phyloP scores from a whole-genome alignment of 2,797 vertebrate genomes.

The Sebastes nivosus region DNA sequence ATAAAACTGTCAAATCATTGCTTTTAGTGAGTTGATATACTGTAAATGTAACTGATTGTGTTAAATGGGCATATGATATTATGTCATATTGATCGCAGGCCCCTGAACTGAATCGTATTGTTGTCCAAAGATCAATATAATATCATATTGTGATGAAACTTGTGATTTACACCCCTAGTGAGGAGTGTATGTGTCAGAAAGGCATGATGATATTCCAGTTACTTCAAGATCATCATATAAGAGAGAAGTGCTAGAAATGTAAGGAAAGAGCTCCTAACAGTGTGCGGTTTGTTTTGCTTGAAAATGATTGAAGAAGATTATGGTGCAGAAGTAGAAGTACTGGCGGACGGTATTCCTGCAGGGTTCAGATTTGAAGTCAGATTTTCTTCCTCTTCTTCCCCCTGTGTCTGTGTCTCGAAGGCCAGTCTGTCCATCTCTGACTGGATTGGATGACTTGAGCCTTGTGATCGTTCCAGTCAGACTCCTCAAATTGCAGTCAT shows the following conservation, averaged over 20 bases:
- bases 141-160: too few species aligned
- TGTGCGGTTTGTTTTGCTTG: neutral
- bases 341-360: neutral
- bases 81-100: too few species aligned
- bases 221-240: conserved; percentile 16
- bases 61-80: too few species aligned
- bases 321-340: neutral
- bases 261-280: neutral
- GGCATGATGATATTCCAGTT: conserved; percentile 6
- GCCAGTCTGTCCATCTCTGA: neutral
- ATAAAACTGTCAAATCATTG: too few species aligned
- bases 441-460: neutral
- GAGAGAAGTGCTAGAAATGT: neutral
- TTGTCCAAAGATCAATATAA: too few species aligned
- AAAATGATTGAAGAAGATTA: neutral
- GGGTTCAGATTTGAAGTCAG: neutral
- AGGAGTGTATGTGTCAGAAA: neutral
- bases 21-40: too few species aligned
- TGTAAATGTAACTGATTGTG: too few species aligned
- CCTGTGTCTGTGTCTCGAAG: neutral
- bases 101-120: too few species aligned
- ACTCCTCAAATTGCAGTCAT: conserved; percentile 6
- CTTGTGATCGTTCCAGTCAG: conserved; percentile 8
- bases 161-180: too few species aligned
- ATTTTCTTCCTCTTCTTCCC: neutral